Base-by-base conservation (phyloP, 2,113 vertebrate genomes). In the Petroica traversi region DNA sequence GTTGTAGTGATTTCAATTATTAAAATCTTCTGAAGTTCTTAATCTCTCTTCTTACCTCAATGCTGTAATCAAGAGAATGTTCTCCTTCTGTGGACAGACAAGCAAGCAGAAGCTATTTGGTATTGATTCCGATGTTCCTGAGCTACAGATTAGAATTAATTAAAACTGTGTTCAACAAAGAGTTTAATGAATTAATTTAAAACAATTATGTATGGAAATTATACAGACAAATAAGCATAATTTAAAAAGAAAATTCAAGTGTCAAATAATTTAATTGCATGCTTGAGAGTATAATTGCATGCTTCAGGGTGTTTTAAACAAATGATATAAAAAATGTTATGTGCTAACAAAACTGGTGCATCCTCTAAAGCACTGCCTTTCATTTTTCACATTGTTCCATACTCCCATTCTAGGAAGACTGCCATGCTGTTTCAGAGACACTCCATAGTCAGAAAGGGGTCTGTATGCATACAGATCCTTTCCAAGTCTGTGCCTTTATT, bases 251-350 rank as follows among this genome's bases (percentile, higher is more conserved):
- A 90, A 90, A 93, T 91, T 71, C 61, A 87, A 92, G 43, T 78
- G 46, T 83, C n/a, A 79, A 89, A 78, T 91, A 91, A 91, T 87
- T 74, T 85, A 95, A 93, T 77, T 94, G 76, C 69, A 46, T 76
- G 17, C 48, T 86, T 83, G 66, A 91, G 34, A 3, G 11, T 73
- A 79, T 92, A 92, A 94, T 83, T 94, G 40, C 45, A 57, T 72
- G 43, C 72, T 94, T 71, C 61, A 76, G n/a, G 57, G 36, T 75
- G 23, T 75, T 94, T 84, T 40, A 95, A 93, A 89, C 36, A 94
- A 93, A 82, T 31, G 34, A 68, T 22, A 78, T 33, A 29, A 91
- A 54, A 69, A 88, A 79, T 23, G 12, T 61, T 73, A 85, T 13
- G 25, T 57, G 54, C 52, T 85, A 75, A 74, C 31, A 67, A 80